Conservation (phyloP, 2,888 invertebrate species). For the Tinea trinotella region DNA sequence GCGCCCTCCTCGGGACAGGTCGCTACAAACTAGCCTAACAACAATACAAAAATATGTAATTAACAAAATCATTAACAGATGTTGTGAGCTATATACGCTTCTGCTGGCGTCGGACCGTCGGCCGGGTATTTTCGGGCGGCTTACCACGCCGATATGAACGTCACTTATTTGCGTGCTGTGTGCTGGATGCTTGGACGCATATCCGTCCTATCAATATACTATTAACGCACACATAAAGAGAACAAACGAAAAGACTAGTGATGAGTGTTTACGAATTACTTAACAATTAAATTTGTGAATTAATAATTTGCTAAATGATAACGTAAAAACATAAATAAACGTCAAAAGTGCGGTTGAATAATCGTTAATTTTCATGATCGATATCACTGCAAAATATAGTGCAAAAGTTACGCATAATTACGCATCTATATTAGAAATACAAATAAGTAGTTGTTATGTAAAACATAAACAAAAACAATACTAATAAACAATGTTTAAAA, state of each 20-base stretch:
- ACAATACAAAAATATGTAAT: conserved; percentile 72
- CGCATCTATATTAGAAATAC: neutral
- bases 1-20: conserved; percentile 97
- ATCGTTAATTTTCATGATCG: neutral
- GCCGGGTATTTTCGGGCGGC: conserved; percentile 60
- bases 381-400: neutral
- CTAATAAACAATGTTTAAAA: conserved; percentile 1
- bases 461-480: conserved; percentile 3
- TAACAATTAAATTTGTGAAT: too few relatives aligned
- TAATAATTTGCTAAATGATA: too few relatives aligned
- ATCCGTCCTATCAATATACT: too few relatives aligned
- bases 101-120: conserved; percentile 49
- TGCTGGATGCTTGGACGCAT: too few relatives aligned
- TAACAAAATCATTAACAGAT: conserved; percentile 73
- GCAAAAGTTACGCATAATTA: neutral
- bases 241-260: too few relatives aligned
- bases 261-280: too few relatives aligned
- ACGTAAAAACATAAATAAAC: too few relatives aligned
- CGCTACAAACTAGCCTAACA: conserved; percentile 70
- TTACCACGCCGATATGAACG: neutral
- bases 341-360: neutral
- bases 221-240: too few relatives aligned
- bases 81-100: conserved; percentile 71
- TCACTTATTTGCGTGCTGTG: too few relatives aligned
- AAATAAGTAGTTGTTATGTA: neutral